Evolutionary conservation across 2,888 invertebrate species (phyloP).

Genomic region (Belgica antarctica): DNA sequence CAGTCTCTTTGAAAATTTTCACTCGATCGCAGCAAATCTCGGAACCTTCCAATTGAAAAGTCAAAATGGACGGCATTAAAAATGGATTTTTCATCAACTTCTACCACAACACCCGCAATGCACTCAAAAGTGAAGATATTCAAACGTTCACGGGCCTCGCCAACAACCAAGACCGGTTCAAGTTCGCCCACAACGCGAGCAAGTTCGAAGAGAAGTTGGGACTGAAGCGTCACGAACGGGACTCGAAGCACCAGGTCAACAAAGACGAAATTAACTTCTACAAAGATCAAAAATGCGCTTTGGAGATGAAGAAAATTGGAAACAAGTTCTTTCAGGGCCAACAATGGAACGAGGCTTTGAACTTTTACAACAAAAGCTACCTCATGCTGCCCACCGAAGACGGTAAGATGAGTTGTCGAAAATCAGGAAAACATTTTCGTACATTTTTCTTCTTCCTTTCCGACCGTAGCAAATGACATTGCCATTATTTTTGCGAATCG

Average conservation of each 20-base stretch:
- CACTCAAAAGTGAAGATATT: conserved; percentile 60
- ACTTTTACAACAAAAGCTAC: conserved; percentile 69
- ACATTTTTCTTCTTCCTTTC: conserved; percentile 15
- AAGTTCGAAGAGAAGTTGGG: conserved; percentile 58
- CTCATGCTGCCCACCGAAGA: conserved; percentile 65
- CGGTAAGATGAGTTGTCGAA: no score
- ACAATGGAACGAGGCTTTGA: conserved; percentile 67
- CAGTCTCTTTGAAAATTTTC: conserved; percentile 35
- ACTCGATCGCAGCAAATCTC: not conserved
- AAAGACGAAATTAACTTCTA: conserved; percentile 54
- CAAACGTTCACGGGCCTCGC: conserved; percentile 64
- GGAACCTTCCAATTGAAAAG: not conserved
- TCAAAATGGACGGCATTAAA: conserved; percentile 45
- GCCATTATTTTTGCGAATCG: conserved; percentile 75
- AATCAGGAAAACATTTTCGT: not conserved
- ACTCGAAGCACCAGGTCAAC: conserved; percentile 48
- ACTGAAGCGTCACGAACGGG: conserved; percentile 55
- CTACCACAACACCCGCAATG: conserved; percentile 61
- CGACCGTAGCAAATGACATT: conserved; percentile 59
- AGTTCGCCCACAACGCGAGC: conserved; percentile 59
- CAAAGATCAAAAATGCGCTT: conserved; percentile 61
- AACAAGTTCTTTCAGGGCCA: conserved; percentile 71
- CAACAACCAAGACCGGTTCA: conserved; percentile 65
- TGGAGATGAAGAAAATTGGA: conserved; percentile 67
- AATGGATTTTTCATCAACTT: conserved; percentile 64